A percentile compares a stretch with the other conserved stretches of the same genome.
phyloP scores from a whole-genome alignment of 2,888 invertebrate species.

The Sipha maydis region DNA sequence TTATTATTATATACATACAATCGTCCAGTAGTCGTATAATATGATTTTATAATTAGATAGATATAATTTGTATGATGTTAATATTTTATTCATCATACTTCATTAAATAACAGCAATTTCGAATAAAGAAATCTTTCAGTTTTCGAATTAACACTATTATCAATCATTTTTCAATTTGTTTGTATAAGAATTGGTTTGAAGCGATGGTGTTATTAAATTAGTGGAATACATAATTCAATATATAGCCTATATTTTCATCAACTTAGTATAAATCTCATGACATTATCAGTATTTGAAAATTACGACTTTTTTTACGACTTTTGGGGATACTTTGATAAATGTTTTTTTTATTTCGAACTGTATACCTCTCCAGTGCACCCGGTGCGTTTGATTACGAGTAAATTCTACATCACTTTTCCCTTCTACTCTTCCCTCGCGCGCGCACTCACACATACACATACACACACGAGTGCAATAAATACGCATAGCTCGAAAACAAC shows the following conservation, averaged over 20 bases:
- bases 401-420: conserved; percentile 34
- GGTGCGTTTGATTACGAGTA: conserved; percentile 60
- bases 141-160: too few species aligned
- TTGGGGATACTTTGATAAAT: conserved; percentile 44
- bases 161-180: too few species aligned
- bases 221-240: too few species aligned
- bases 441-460: background rate
- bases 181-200: too few species aligned
- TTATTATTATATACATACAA: too few species aligned
- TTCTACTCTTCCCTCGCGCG: background rate
- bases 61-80: too few species aligned
- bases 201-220: too few species aligned
- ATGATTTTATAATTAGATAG: too few species aligned
- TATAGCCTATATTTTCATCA: background rate
- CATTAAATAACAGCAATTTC: too few species aligned
- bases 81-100: too few species aligned
- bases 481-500: conserved; percentile 56
- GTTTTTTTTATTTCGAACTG: conserved; percentile 32
- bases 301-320: conserved; percentile 44
- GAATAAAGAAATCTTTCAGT: too few species aligned
- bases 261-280: conserved; percentile 27
- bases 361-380: conserved; percentile 44
- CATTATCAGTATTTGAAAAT: conserved; percentile 48
- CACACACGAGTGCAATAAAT: conserved; percentile 18
- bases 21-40: too few species aligned